Conservation (phyloP, 2,888 invertebrate species). For the Petrolisthes manimaculis region DNA sequence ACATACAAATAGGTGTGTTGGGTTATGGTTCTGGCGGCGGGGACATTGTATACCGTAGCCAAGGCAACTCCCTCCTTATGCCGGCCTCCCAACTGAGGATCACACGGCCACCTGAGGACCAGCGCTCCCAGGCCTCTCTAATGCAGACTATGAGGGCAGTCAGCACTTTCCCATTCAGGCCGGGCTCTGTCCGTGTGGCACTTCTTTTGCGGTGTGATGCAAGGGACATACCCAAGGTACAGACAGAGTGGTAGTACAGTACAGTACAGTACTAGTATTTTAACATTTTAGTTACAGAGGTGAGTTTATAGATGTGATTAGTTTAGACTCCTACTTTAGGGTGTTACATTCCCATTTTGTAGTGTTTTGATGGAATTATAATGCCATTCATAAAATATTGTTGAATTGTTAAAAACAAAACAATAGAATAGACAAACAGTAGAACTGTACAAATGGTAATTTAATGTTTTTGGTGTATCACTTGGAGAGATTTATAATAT, state of each 20-base stretch:
- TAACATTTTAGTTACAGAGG: not conserved
- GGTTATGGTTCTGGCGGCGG: constrained; percentile 45
- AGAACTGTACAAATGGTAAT: too few relatives aligned
- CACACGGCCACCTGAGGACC: constrained; percentile 17
- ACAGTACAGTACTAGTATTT: not conserved
- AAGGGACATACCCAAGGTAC: constrained; percentile 46
- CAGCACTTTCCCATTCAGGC: constrained; percentile 46
- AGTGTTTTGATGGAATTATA: not conserved
- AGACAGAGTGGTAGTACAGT: too few relatives aligned
- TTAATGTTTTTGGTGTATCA: too few relatives aligned
- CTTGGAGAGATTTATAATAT: too few relatives aligned
- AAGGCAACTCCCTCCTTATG: constrained; percentile 31
- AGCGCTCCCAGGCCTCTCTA: constrained; percentile 40
- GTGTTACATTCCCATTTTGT: not conserved
- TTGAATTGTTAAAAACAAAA: too few relatives aligned
- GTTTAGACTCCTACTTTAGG: not conserved
- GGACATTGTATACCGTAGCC: constrained; percentile 40
- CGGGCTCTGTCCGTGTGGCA: constrained; percentile 46
- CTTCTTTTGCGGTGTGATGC: constrained; percentile 40
- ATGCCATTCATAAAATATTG: not conserved
- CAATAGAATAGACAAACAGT: too few relatives aligned
- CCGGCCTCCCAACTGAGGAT: constrained; percentile 27
- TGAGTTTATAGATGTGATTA: not conserved
- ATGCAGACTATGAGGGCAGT: constrained; percentile 36
- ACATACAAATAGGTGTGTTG: constrained; percentile 32